Evolutionary conservation across 2,797 vertebrate species (phyloP).

Genomic region (Leptatherina wallacei): DNA sequence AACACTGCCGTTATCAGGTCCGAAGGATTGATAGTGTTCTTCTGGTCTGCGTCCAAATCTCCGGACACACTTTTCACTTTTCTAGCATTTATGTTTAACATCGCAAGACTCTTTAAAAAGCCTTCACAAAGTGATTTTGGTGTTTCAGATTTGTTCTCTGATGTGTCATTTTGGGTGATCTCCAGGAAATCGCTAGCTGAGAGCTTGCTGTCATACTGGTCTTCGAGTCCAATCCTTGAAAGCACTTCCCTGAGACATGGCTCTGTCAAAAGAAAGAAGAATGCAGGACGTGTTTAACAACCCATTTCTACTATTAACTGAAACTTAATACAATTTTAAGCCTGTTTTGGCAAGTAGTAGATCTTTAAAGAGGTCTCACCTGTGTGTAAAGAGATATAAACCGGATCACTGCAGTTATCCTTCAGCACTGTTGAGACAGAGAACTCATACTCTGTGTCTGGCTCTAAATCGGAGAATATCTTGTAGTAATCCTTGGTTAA

Average conservation of each 20-base stretch:
- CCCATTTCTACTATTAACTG: not conserved
- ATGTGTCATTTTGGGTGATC: constrained; percentile 65
- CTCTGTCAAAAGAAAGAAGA: constrained; percentile 36
- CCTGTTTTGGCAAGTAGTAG: not conserved
- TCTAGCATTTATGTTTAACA: constrained; percentile 66
- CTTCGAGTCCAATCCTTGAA: constrained; percentile 66
- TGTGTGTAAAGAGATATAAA: constrained; percentile 24
- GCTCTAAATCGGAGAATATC: constrained; percentile 26
- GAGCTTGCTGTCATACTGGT: constrained; percentile 69
- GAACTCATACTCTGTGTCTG: constrained; percentile 36
- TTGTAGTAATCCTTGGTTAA: constrained; percentile 17
- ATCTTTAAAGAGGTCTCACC: constrained; percentile 21
- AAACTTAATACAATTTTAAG: not conserved
- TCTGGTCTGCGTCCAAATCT: constrained; percentile 2
- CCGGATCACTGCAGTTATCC: not conserved
- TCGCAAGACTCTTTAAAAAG: constrained; percentile 77
- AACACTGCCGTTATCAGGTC: constrained; percentile 46
- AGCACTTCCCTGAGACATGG: constrained; percentile 61
- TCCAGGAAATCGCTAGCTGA: constrained; percentile 63
- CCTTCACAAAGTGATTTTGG: constrained; percentile 62
- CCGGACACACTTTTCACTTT: constrained; percentile 37
- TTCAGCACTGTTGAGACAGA: constrained; percentile 39
- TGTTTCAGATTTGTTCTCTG: constrained; percentile 45
- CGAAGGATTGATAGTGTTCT: constrained; percentile 36
- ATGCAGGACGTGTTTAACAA: not conserved